Conservation (phyloP, 92 coral and sea anemone genomes). For the Epizoanthus scotinus region DNA sequence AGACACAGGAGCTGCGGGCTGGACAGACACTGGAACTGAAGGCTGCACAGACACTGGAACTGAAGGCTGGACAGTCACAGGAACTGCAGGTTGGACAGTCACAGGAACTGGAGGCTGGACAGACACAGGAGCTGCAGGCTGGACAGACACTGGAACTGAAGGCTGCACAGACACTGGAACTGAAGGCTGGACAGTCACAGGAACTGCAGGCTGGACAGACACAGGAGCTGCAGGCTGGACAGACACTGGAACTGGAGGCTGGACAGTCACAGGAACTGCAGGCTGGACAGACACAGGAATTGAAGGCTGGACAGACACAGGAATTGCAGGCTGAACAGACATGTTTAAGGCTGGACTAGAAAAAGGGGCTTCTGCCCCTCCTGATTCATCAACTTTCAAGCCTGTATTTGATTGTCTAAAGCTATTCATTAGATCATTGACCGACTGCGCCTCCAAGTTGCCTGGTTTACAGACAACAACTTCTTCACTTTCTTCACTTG, state of each 20-base stretch:
- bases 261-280: too few species aligned
- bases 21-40: too few species aligned
- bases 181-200: too few species aligned
- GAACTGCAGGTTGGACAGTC: too few species aligned
- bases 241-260: too few species aligned
- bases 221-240: background rate
- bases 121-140: background rate
- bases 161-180: too few species aligned
- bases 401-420: background rate
- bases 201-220: background rate
- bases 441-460: background rate
- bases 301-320: background rate
- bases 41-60: too few species aligned
- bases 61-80: too few species aligned
- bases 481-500: constrained; percentile 14
- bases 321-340: too few species aligned
- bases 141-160: too few species aligned
- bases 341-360: too few species aligned
- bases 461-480: constrained; percentile 18
- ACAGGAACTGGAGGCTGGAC: background rate
- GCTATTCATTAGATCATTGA: background rate
- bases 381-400: background rate
- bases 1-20: background rate
- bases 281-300: background rate
- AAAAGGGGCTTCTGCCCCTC: too few species aligned